Percentiles rank a stretch among this genome's conserved stretches.
phyloP scores from a whole-genome alignment of 2,113 vertebrate species.

The Acrocephalus arundinaceus region DNA sequence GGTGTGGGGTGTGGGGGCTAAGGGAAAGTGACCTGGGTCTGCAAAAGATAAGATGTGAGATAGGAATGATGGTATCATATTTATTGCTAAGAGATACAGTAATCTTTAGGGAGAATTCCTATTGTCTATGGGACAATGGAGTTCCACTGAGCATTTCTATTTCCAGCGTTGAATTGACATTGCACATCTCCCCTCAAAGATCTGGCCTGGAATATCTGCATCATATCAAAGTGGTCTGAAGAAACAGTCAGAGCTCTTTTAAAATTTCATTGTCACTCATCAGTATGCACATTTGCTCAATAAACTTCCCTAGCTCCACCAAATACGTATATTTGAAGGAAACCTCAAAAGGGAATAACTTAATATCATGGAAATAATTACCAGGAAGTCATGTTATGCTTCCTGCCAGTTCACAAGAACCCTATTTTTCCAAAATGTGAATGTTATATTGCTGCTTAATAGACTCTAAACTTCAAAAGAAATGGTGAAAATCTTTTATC shows the following conservation, averaged over 20 bases:
- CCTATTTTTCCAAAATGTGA: not conserved
- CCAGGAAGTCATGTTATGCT: not conserved
- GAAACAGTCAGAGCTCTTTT: not conserved
- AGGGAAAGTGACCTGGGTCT: not conserved
- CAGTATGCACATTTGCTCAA: not conserved
- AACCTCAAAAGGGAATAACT: not conserved
- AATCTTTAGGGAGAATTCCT: not conserved
- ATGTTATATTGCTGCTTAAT: not conserved
- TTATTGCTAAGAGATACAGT: not conserved
- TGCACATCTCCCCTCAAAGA: not conserved
- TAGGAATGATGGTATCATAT: not conserved
- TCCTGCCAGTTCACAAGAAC: not conserved
- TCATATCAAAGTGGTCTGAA: not conserved
- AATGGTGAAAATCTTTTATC: not conserved
- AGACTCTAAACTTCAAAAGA: not conserved
- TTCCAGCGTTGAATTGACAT: not conserved
- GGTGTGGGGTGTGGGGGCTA: accelerated
- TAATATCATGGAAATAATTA: not conserved
- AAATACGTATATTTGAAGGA: not conserved
- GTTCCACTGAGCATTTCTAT: not conserved
- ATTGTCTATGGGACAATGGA: not conserved
- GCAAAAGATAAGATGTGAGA: not conserved
- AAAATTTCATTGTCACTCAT: not conserved
- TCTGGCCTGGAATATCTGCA: not conserved
- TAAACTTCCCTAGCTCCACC: not conserved